A percentile compares a stretch with the other conserved stretches of the same genome.
phyloP scores from a whole-genome alignment of 2,113 vertebrate species.

The Forbesichthys agassizii region DNA sequence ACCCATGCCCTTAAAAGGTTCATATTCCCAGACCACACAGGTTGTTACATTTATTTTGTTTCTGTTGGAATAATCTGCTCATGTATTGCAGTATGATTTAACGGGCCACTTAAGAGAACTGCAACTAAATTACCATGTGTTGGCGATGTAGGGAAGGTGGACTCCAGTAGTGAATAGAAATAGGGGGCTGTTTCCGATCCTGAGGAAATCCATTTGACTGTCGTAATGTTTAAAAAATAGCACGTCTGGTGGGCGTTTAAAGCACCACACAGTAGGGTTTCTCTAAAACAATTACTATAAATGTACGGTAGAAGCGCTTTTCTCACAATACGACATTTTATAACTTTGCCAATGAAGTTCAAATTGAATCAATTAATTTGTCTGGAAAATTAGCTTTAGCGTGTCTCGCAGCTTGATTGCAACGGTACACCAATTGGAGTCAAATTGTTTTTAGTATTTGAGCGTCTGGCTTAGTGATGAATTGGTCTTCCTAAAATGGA shows the following conservation, averaged over 20 bases:
- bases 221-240: constrained; percentile 64
- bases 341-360: constrained; percentile 71
- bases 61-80: constrained; percentile 44
- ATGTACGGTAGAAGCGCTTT: constrained; percentile 66
- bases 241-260: constrained; percentile 63
- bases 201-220: constrained; percentile 69
- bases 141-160: constrained; percentile 67
- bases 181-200: constrained; percentile 59
- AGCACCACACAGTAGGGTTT: constrained; percentile 64
- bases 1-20: too few species aligned
- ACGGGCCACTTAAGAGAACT: constrained; percentile 53
- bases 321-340: constrained; percentile 71
- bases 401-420: constrained; percentile 74
- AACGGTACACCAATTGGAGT: constrained; percentile 70
- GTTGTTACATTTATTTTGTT: not conserved
- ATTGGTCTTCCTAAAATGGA: constrained; percentile 68
- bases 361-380: constrained; percentile 73
- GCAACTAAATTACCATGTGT: constrained; percentile 71
- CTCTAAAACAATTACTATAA: constrained; percentile 72
- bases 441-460: constrained; percentile 74
- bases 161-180: constrained; percentile 72
- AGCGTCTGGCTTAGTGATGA: constrained; percentile 66
- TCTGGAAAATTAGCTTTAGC: constrained; percentile 77
- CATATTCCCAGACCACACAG: not conserved
- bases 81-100: constrained; percentile 35